Percentiles rank a stretch among this genome's conserved stretches.
Evolutionary conservation across 1,140 invertebrate genomes (phyloP).

Genomic region (Arctopsyche grandis): DNA sequence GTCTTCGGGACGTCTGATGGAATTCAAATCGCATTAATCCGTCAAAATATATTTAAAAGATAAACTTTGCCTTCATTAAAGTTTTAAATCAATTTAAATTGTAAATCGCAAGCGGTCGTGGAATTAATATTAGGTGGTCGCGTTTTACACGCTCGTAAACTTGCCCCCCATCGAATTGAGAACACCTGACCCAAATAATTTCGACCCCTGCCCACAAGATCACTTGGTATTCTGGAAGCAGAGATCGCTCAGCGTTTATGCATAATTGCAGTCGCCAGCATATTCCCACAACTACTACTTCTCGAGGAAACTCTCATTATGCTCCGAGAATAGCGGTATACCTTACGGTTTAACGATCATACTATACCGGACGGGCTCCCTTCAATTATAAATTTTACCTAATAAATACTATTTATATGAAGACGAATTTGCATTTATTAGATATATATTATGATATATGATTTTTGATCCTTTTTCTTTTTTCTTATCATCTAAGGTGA

Average conservation of each 20-base stretch:
- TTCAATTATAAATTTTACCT: too few species aligned
- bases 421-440: too few species aligned
- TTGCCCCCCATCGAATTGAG: neutral
- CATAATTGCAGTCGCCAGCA: slow-evolving; percentile 38
- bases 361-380: neutral
- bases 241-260: slow-evolving; percentile 36
- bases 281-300: neutral
- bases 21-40: neutral
- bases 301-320: too few species aligned
- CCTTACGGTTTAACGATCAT: slow-evolving; percentile 14
- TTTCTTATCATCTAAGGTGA: too few species aligned
- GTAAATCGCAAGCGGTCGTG: too few species aligned
- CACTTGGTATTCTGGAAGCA: slow-evolving; percentile 26
- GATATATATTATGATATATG: too few species aligned
- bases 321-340: neutral
- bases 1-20: neutral
- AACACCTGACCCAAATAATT: slow-evolving; percentile 36
- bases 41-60: neutral
- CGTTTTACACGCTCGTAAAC: slow-evolving; percentile 20
- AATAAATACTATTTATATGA: too few species aligned
- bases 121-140: too few species aligned
- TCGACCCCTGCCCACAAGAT: slow-evolving; percentile 2
- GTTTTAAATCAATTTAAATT: too few species aligned
- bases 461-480: too few species aligned
- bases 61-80: neutral